Evolutionary conservation across 1,140 invertebrate genomes (phyloP).

Genomic region (Phthorimaea operculella): DNA sequence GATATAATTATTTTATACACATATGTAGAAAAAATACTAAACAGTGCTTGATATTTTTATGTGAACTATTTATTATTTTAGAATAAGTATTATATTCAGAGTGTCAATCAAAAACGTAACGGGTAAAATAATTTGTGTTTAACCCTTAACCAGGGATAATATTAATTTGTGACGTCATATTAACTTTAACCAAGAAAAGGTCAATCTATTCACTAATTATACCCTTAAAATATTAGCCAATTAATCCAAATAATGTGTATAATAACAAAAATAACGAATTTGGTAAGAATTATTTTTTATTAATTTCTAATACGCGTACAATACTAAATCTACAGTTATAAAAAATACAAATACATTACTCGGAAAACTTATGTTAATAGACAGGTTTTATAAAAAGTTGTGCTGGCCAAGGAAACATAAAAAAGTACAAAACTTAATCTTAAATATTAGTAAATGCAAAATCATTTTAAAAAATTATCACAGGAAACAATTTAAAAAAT

Average conservation of each 20-base stretch:
- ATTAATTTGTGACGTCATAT: constrained; percentile 30
- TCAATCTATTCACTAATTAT: constrained; percentile 19
- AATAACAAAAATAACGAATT: constrained; percentile 48
- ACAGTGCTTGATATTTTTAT: too few species aligned
- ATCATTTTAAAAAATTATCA: constrained; percentile 31
- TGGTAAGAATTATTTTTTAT: not conserved
- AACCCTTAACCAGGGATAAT: constrained; percentile 45
- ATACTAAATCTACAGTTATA: constrained; percentile 15
- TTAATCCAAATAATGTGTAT: constrained; percentile 10
- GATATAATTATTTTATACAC: too few species aligned
- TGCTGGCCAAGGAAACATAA: constrained; percentile 25
- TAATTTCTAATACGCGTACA: constrained; percentile 21
- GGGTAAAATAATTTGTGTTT: constrained; percentile 32
- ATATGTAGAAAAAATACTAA: too few species aligned
- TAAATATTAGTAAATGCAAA: constrained; percentile 27
- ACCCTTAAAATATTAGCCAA: constrained; percentile 14
- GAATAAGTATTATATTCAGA: constrained; percentile 41
- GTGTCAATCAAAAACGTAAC: constrained; percentile 57
- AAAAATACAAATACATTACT: constrained; percentile 23
- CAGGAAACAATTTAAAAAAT: constrained; percentile 30
- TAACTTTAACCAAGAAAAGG: constrained; percentile 23
- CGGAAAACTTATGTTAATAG: constrained; percentile 17
- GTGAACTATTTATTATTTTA: too few species aligned
- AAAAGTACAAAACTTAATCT: not conserved
- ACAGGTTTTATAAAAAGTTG: constrained; percentile 8